Conservation (phyloP, 1,140 invertebrate genomes). For the Lethrus apterus region DNA sequence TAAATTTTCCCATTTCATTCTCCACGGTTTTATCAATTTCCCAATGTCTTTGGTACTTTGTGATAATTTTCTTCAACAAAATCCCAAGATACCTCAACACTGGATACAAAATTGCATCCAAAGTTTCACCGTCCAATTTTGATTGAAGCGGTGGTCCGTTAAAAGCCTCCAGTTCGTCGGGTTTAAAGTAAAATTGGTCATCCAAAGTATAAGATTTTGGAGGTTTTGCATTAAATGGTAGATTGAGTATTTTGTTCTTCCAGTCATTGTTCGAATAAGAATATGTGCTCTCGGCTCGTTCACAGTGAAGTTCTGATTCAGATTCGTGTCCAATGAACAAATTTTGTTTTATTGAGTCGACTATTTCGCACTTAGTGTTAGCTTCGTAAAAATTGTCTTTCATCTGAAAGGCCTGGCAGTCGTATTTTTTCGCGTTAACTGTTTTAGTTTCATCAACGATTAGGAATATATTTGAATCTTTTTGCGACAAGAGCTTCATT, state of each 20-base stretch:
- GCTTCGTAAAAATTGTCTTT: too few species aligned
- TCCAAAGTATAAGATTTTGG: background rate
- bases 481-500: too few species aligned
- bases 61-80: slow-evolving; percentile 20
- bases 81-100: slow-evolving; percentile 1
- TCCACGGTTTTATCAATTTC: slow-evolving; percentile 14
- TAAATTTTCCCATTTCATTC: slow-evolving; percentile 8
- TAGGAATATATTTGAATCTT: too few species aligned
- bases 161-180: slow-evolving; percentile 7
- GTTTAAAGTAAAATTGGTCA: slow-evolving; percentile 5
- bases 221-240: slow-evolving; percentile 19
- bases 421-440: too few species aligned
- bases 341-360: slow-evolving; percentile 9
- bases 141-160: background rate
- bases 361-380: slow-evolving; percentile 9
- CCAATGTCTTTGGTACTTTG: slow-evolving; percentile 22
- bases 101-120: slow-evolving; percentile 3
- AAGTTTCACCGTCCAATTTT: background rate
- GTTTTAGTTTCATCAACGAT: too few species aligned
- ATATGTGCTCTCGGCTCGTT: background rate
- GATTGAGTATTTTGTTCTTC: slow-evolving; percentile 20
- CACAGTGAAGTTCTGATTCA: slow-evolving; percentile 4
- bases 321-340: slow-evolving; percentile 3
- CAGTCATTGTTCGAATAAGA: slow-evolving; percentile 11
- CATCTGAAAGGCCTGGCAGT: too few species aligned